Conservation (phyloP, 2,797 vertebrate genomes). For the Channallabes apus region DNA sequence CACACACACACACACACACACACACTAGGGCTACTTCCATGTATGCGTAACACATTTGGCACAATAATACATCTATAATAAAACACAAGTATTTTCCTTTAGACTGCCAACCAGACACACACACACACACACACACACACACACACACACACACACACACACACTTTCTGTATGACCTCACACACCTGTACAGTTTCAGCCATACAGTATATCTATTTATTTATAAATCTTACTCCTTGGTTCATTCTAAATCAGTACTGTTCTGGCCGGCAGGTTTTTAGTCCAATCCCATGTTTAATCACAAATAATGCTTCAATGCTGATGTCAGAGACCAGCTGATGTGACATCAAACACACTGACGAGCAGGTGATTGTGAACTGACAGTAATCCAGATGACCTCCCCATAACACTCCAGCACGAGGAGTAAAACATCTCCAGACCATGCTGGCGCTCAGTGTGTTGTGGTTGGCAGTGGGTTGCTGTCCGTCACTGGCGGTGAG, state of each 20-base stretch:
- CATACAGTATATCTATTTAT: background rate
- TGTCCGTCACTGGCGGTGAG: background rate
- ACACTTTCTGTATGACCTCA: background rate
- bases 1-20: constrained; percentile 24
- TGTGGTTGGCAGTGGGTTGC: background rate
- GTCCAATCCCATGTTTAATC: background rate
- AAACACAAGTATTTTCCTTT: background rate
- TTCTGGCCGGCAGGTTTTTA: too few species aligned
- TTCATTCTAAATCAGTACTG: background rate
- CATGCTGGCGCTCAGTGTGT: background rate
- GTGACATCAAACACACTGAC: too few species aligned
- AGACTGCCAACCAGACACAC: background rate
- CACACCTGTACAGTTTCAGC: background rate
- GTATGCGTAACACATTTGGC: background rate
- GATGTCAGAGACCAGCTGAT: background rate
- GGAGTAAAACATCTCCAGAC: background rate
- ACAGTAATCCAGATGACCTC: background rate
- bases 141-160: background rate
- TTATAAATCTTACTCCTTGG: background rate
- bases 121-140: background rate
- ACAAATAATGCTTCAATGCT: background rate
- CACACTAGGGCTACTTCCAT: background rate
- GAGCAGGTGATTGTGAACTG: background rate
- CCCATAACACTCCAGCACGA: background rate
- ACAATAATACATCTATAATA: background rate